phyloP scores from a whole-genome alignment of 2,113 vertebrate genomes.

The Apodemus speciosus region DNA sequence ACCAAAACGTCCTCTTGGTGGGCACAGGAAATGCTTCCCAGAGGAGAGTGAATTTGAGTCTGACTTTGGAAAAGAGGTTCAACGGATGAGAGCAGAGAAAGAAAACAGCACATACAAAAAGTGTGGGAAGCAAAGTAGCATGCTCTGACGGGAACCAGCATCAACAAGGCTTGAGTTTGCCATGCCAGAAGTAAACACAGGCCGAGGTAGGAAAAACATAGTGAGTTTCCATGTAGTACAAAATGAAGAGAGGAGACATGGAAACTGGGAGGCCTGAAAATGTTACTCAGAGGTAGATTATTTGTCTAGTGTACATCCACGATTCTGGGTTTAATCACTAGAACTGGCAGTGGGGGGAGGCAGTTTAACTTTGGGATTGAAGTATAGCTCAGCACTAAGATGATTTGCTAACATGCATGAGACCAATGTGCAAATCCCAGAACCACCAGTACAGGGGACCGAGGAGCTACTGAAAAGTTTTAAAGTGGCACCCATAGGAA shows the following conservation, averaged over 20 bases:
- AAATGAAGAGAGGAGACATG: neutral
- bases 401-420: neutral
- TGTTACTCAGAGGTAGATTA: neutral
- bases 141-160: neutral
- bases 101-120: neutral
- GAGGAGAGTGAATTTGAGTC: neutral
- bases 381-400: neutral
- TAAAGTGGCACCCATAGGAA: neutral
- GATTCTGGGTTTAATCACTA: neutral
- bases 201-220: conserved; percentile 6
- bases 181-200: neutral
- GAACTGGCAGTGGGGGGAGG: neutral
- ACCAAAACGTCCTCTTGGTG: neutral
- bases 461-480: neutral
- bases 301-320: neutral
- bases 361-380: neutral
- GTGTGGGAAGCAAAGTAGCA: neutral
- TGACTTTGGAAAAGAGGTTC: conserved; percentile 39
- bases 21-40: neutral
- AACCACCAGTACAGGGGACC: neutral
- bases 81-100: neutral
- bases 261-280: neutral
- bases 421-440: neutral
- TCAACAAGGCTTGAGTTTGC: neutral
- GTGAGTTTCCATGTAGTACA: conserved; percentile 28